Conservation (phyloP, 2,113 vertebrate genomes). For the Hoplias malabaricus region DNA sequence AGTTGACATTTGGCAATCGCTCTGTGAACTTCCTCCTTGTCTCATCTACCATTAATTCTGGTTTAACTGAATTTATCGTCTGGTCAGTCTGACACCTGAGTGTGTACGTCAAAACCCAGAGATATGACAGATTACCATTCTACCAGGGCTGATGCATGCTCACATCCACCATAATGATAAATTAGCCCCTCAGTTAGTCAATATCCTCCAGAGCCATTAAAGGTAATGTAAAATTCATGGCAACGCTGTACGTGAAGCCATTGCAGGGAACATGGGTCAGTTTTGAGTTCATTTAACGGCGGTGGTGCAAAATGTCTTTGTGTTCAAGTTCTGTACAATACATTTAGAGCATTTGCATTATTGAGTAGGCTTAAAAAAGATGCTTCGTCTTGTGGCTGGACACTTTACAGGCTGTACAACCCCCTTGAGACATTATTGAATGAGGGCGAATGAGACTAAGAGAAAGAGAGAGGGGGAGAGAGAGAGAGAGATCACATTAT, state of each 20-base stretch:
- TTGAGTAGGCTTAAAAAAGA: conserved; percentile 35
- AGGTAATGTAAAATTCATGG: conserved; percentile 56
- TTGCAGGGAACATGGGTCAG: conserved; percentile 28
- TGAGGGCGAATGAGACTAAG: not conserved
- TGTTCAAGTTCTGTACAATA: conserved; percentile 16
- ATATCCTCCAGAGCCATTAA: conserved; percentile 45
- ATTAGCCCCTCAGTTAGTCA: conserved; percentile 47
- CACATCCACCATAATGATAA: conserved; percentile 42
- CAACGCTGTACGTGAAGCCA: conserved; percentile 20
- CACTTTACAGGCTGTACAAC: conserved; percentile 14
- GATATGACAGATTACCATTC: conserved; percentile 44
- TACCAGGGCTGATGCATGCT: conserved; percentile 42
- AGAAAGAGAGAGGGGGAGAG: conserved; percentile 29
- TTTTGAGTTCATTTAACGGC: conserved; percentile 40
- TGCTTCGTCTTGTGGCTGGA: not conserved
- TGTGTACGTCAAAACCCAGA: conserved; percentile 27
- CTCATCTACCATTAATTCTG: conserved; percentile 27
- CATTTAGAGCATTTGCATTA: conserved; percentile 47
- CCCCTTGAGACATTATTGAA: conserved; percentile 42
- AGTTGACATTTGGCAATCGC: conserved; percentile 6
- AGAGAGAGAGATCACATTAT: conserved; percentile 55
- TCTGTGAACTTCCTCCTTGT: conserved; percentile 1
- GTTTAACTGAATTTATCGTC: conserved; percentile 43
- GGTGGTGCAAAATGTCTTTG: conserved; percentile 13
- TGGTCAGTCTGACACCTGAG: conserved; percentile 37